phyloP scores from a whole-genome alignment of 2,888 invertebrate genomes.

The Drosophila paramelanica region DNA sequence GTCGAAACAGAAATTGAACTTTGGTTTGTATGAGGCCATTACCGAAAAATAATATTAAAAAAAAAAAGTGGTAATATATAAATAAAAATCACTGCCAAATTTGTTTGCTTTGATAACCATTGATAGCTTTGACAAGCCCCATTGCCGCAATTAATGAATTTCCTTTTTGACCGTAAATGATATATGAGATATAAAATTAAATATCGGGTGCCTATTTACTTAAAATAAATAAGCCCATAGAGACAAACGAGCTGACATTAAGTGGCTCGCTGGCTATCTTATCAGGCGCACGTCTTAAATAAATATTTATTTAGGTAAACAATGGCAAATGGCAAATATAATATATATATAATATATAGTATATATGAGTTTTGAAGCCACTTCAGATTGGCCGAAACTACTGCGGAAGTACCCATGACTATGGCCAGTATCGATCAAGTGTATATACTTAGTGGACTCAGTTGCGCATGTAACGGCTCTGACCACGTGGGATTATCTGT shows the following conservation, averaged over 20 bases:
- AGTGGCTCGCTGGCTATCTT: conserved; percentile 49
- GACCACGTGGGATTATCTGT: conserved; percentile 28
- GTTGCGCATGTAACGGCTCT: conserved; percentile 3
- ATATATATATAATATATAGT: neutral
- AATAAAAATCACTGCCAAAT: conserved; percentile 26
- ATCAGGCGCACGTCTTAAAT: conserved; percentile 39
- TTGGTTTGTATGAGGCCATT: conserved; percentile 45
- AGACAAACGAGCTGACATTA: conserved; percentile 42
- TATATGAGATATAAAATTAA: conserved; percentile 46
- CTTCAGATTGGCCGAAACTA: conserved; percentile 25
- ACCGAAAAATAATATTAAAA: neutral
- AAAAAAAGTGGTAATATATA: neutral
- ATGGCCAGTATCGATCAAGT: neutral
- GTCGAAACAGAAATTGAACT: conserved; percentile 38
- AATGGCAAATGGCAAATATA: conserved; percentile 30
- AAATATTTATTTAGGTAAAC: conserved; percentile 56
- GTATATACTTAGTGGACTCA: neutral
- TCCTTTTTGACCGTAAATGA: conserved; percentile 41
- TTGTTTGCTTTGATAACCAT: conserved; percentile 17
- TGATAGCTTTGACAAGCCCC: conserved; percentile 60
- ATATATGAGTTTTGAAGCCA: conserved; percentile 3
- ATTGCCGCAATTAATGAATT: conserved; percentile 66
- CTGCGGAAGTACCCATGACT: conserved; percentile 38
- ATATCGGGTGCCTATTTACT: conserved; percentile 54
- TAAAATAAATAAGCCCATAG: conserved; percentile 49